Evolutionary conservation across 2,888 invertebrate genomes (phyloP).

Genomic region (Euproctis similis): DNA sequence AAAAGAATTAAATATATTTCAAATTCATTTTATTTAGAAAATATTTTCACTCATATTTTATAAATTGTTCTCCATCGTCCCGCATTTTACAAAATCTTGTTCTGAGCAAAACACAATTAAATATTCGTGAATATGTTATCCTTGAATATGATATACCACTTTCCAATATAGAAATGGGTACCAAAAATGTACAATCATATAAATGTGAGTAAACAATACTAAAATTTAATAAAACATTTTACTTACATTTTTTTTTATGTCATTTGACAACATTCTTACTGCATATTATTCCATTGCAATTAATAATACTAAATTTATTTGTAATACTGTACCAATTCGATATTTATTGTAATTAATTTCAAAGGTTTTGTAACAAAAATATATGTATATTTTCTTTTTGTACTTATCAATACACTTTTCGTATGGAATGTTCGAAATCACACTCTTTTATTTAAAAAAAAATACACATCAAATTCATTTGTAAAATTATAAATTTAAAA

Average conservation of each 20-base stretch:
- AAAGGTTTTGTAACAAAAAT: constrained; percentile 66
- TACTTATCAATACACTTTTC: constrained; percentile 70
- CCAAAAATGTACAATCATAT: constrained; percentile 58
- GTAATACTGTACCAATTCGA: constrained; percentile 68
- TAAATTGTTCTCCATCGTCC: constrained; percentile 49
- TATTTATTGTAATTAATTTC: constrained; percentile 41
- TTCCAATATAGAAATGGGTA: constrained; percentile 54
- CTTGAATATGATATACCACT: constrained; percentile 37
- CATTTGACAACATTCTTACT: constrained; percentile 45
- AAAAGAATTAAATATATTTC: constrained; percentile 33
- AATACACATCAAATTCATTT: constrained; percentile 51
- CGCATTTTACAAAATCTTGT: constrained; percentile 29
- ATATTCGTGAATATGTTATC: too few relatives aligned
- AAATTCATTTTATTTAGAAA: constrained; percentile 70
- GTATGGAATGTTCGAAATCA: constrained; percentile 71
- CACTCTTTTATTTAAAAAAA: constrained; percentile 50
- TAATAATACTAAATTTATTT: constrained; percentile 58
- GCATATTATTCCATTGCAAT: constrained; percentile 27
- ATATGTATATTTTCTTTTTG: constrained; percentile 69
- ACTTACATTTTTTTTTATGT: constrained; percentile 36
- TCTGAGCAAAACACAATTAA: constrained; percentile 39
- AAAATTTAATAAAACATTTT: constrained; percentile 34
- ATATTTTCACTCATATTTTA: constrained; percentile 57
- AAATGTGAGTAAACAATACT: constrained; percentile 44
- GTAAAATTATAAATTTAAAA: constrained; percentile 37